A percentile compares a stretch with the other conserved stretches of the same genome.
phyloP scores from a whole-genome alignment of 2,113 vertebrate genomes.

The Aphelocoma coerulescens region DNA sequence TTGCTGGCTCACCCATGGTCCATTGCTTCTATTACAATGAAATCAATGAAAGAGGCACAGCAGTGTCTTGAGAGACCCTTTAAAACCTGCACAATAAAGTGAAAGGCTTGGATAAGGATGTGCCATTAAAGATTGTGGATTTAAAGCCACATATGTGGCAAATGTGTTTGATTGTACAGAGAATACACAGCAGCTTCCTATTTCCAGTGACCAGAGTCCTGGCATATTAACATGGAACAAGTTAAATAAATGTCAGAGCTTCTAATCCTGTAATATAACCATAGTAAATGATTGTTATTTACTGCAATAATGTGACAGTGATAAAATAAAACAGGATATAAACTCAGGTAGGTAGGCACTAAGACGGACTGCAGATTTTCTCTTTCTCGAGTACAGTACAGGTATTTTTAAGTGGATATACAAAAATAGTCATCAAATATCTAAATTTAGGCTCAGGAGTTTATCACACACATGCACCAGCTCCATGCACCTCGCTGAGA shows the following conservation, averaged over 20 bases:
- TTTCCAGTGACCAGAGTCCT: not conserved
- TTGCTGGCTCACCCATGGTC: not conserved
- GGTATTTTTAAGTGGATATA: not conserved
- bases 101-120: not conserved
- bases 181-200: not conserved
- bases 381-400: not conserved
- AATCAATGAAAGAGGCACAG: not conserved
- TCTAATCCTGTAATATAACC: not conserved
- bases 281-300: not conserved
- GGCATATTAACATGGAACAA: not conserved
- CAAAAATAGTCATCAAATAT: not conserved
- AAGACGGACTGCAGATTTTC: not conserved
- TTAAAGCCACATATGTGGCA: not conserved
- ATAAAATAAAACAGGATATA: not conserved
- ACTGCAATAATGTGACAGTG: not conserved
- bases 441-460: not conserved
- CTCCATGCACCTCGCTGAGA: fast-evolving
- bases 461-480: not conserved
- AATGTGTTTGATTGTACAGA: not conserved
- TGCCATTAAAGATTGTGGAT: not conserved
- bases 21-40: not conserved
- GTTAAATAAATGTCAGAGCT: not conserved
- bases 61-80: not conserved
- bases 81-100: not conserved
- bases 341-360: not conserved